Base-by-base conservation (phyloP, 2,113 vertebrate genomes). In the Tetraodon nigroviridis region DNA sequence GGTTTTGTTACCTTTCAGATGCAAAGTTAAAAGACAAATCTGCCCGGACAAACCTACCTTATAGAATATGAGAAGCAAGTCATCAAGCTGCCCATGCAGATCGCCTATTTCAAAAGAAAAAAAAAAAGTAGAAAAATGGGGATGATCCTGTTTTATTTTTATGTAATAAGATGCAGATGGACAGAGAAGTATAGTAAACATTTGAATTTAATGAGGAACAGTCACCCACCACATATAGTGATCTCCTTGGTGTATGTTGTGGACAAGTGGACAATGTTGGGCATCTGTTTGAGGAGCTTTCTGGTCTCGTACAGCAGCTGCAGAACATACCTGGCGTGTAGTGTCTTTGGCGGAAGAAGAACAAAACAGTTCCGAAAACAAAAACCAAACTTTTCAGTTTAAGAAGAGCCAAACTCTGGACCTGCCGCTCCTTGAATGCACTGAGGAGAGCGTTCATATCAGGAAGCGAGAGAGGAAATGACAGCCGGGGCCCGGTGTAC, bases 61-160 rank as follows among this genome's bases (percentile, higher is more conserved):
- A 71, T 95, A 95, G 88, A 98, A 99, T 87, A 98, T 97, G 61
- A 98, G 88, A 51, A 98, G 86, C 45, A 99, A 89, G 84, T 99
- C 97, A 84, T 98, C 95, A 17, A 99, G 84, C 32, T 93, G 92
- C 24, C 96, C 95, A 73, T 99, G 97, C 21, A 99, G 88, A 88
- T 99, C 97, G 76, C 97, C 97, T 99, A 82, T 2, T 32, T 6
- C 20, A 14, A 85, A 60, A 42, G 4, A 16, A 65, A n/a, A n/a
- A n/a, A n/a, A n/a, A n/a, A n/a, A n/a, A n/a, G n/a, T n/a, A n/a
- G n/a, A n/a, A n/a, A n/a, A 12, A 49, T 18, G 3, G 13, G 12
- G 18, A 20, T 20, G 47, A 49, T 20, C 46, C 19, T 11, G 19
- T 13, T 49, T 11, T 18, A 1, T 20, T n/a, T 18, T 48, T 48